Conservation (phyloP, 2,888 invertebrate genomes). For the Chalcis sispes region DNA sequence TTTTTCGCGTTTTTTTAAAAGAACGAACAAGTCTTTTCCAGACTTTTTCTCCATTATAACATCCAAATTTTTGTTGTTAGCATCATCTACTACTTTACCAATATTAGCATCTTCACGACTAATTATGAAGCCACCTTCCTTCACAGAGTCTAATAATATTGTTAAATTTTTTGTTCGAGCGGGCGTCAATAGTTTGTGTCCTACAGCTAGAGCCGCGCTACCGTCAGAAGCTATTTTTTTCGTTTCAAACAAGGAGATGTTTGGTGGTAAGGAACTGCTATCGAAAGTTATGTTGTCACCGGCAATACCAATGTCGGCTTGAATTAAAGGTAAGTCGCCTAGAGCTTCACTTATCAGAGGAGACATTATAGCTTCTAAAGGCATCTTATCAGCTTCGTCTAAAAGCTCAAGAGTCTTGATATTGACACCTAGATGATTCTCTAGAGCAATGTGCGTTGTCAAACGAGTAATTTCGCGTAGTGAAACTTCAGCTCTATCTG, state of each 20-base stretch:
- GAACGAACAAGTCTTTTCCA: constrained; percentile 34
- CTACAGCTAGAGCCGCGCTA: constrained; percentile 78
- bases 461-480: constrained; percentile 68
- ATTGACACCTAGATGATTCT: constrained; percentile 74
- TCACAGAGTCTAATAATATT: constrained; percentile 54
- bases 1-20: constrained; percentile 62
- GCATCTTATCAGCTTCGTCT: constrained; percentile 63
- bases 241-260: constrained; percentile 79
- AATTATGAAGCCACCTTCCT: constrained; percentile 67
- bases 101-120: constrained; percentile 61
- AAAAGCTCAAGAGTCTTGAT: constrained; percentile 72
- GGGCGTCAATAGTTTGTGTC: constrained; percentile 76
- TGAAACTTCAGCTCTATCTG: constrained; percentile 64
- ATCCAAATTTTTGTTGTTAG: constrained; percentile 77
- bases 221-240: constrained; percentile 79
- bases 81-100: constrained; percentile 64
- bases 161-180: constrained; percentile 42
- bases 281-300: constrained; percentile 70
- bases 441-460: constrained; percentile 77
- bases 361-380: constrained; percentile 75
- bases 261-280: constrained; percentile 76
- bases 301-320: constrained; percentile 81
- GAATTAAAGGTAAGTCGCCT: constrained; percentile 83
- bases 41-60: constrained; percentile 43
- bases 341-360: constrained; percentile 80